Base-by-base conservation (phyloP, 1,140 invertebrate species). In the Formica exsecta region DNA sequence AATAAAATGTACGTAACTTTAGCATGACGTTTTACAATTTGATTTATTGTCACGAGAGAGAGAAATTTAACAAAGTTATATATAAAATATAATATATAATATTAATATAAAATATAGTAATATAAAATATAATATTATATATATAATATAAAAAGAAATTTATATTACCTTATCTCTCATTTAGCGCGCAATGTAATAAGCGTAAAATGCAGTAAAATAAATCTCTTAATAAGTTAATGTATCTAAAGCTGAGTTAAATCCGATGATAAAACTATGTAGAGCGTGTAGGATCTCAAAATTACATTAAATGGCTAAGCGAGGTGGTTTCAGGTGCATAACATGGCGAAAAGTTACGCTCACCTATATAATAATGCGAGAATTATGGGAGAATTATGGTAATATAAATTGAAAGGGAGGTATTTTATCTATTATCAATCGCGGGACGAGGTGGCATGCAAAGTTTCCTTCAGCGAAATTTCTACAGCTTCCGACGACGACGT, bases 221-320 rank as follows among this genome's bases (percentile, higher is more conserved):
- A 73, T n/a, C 25, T 81, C 38, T 32, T 32, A 32, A 79, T 59
- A 44, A 25, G 2, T 61, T 38, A 19, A 44, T 13, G n/a, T 19
- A 51, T 19, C 13, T 32, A 38, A 81, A 81, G 19, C 2, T 2
- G 16, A 19, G 48, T 51, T 71, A 51, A 32, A 36, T 8, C 0
- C 36, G 25, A 83, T 74, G 57, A 61, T 25, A 38, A 62, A 59
- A 74, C 61, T 83, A 71, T 19, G 9, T 19, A 32, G 54, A 48
- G 41, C 41, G 29, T 25, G 19, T 3, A 66, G 41, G 44, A 62
- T 41, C n/a, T 5, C 8, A 59, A 74, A 74, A 61, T n/a, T 48
- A n/a, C 1, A 62, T 73, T 13, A 51, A 25, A 61, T n/a, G 19
- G 36, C 7, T 83, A 36, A 83, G 29, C 57, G 25, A 61, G 41